These are phyloP conservation scores for Hylaeus volcanicus DNA, from an alignment of 1,140 invertebrate genomes.

Conservation along the genomic window DNA sequence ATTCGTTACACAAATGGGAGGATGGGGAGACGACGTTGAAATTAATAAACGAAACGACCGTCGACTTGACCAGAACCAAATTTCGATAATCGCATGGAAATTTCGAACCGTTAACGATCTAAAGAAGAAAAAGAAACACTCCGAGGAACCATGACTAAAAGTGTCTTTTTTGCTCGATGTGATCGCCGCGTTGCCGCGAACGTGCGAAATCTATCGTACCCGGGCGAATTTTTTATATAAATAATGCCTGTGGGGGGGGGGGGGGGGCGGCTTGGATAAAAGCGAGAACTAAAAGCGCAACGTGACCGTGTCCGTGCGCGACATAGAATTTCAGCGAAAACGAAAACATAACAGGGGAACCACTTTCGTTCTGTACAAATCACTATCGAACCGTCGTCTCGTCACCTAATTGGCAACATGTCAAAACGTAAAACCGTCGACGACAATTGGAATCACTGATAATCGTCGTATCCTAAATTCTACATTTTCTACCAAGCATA, in stretches of 20 bases:
- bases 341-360: not conserved
- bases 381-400: not conserved
- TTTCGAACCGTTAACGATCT: not conserved
- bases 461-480: not conserved
- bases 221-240: not conserved
- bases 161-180: constrained; percentile 16
- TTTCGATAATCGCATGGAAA: not conserved
- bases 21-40: not conserved
- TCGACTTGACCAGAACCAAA: not conserved
- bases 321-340: constrained; percentile 24
- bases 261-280: not conserved
- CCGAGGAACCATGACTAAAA: not conserved
- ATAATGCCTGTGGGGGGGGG: not conserved
- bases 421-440: not conserved
- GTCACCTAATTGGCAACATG: not conserved
- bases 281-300: not conserved
- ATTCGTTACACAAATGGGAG: constrained; percentile 16
- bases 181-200: not conserved
- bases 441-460: not conserved
- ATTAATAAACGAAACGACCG: not conserved
- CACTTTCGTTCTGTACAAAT: not conserved
- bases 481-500: not conserved
- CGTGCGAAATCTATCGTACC: not conserved
- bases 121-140: not conserved
- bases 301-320: not conserved